Evolutionary conservation across 1,140 invertebrate species (phyloP).

Genomic region (Telenomus remus): DNA sequence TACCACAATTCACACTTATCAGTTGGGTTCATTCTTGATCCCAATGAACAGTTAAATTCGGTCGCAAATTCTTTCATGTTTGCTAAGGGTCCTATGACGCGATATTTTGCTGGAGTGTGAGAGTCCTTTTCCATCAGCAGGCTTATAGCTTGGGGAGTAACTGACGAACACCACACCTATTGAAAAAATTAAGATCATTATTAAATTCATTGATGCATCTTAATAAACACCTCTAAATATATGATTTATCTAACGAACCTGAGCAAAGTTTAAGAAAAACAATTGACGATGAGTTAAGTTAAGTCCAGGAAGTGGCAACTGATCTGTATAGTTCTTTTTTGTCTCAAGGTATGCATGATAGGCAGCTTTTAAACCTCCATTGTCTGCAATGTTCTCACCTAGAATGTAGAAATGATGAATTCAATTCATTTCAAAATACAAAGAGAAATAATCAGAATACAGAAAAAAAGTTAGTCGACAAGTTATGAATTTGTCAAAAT

Average conservation of each 20-base stretch:
- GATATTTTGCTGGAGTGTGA: constrained; percentile 85
- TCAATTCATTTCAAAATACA: neutral
- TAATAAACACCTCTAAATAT: neutral
- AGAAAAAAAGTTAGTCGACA: too few relatives aligned
- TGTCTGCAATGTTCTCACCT: constrained; percentile 96
- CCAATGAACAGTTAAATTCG: constrained; percentile 88
- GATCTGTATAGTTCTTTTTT: constrained; percentile 73
- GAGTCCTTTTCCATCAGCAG: constrained; percentile 91
- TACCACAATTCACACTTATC: constrained; percentile 97
- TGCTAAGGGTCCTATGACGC: constrained; percentile 92
- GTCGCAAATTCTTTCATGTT: constrained; percentile 92
- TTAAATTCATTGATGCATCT: neutral
- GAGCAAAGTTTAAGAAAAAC: constrained; percentile 94
- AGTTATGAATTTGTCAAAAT: too few relatives aligned
- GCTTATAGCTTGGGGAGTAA: constrained; percentile 83
- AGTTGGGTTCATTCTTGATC: constrained; percentile 90
- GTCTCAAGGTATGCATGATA: constrained; percentile 88
- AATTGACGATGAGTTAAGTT: constrained; percentile 90
- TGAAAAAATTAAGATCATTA: constrained; percentile 13
- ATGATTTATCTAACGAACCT: constrained; percentile 76
- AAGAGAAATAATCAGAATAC: too few relatives aligned
- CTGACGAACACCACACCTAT: constrained; percentile 91
- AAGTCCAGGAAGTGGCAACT: constrained; percentile 85
- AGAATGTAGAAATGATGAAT: constrained; percentile 34
- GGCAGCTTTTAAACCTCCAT: constrained; percentile 93